Conservation (phyloP, 1,140 invertebrate genomes). For the Drosophila insularis region DNA sequence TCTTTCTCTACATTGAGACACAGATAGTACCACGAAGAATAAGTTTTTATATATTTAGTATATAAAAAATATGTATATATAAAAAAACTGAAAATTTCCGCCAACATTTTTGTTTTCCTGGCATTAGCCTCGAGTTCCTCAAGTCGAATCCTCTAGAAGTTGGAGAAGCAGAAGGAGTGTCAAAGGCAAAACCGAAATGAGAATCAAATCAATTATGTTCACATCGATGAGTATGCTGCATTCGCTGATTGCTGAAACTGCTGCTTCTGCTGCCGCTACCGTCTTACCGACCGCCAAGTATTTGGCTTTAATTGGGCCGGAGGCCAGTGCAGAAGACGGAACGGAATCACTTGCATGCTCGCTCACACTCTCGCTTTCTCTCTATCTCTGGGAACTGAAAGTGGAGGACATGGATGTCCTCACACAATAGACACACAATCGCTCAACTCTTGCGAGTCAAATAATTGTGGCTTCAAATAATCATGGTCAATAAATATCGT, state of each 20-base stretch:
- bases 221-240: constrained; percentile 3
- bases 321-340: neutral
- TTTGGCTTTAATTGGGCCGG: neutral
- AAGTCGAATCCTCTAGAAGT: neutral
- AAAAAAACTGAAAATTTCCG: constrained; percentile 40
- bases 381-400: constrained; percentile 49
- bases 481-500: constrained; percentile 69
- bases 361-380: constrained; percentile 5
- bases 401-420: constrained; percentile 24
- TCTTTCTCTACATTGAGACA: constrained; percentile 63
- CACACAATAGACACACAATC: constrained; percentile 41
- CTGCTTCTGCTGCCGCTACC: neutral
- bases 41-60: constrained; percentile 20
- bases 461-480: constrained; percentile 44
- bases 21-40: constrained; percentile 76
- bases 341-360: neutral
- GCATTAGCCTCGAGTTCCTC: constrained; percentile 5
- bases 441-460: neutral
- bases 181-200: constrained; percentile 4
- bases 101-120: constrained; percentile 8
- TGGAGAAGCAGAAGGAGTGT: constrained; percentile 5
- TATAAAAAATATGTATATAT: neutral
- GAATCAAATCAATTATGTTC: constrained; percentile 10
- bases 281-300: neutral
- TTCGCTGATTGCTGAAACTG: neutral